Conservation (phyloP, 2,888 invertebrate genomes). For the Argyra leucocephala region DNA sequence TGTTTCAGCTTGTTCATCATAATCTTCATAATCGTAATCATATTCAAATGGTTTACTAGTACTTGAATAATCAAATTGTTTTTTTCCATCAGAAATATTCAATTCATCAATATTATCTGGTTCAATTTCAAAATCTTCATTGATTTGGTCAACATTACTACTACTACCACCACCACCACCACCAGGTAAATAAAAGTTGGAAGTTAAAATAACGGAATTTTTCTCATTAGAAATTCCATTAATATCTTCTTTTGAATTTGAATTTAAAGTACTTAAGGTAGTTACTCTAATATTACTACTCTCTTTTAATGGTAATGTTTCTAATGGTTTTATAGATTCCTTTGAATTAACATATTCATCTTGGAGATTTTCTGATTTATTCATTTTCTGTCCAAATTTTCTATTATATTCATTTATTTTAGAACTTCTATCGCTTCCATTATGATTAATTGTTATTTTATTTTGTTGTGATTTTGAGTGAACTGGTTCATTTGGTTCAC, state of each 20-base stretch:
- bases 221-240: conserved; percentile 21
- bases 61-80: conserved; percentile 17
- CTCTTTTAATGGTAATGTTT: background rate
- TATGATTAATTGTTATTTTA: conserved; percentile 28
- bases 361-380: background rate
- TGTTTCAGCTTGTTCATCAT: conserved; percentile 23
- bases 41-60: conserved; percentile 26
- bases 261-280: background rate
- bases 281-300: background rate
- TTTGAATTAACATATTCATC: background rate
- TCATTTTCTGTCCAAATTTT: background rate
- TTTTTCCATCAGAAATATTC: background rate
- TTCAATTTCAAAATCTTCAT: conserved; percentile 21
- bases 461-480: conserved; percentile 29
- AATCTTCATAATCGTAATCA: conserved; percentile 31
- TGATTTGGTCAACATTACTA: conserved; percentile 28
- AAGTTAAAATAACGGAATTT: conserved; percentile 31
- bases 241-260: conserved; percentile 22
- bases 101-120: conserved; percentile 21
- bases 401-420: conserved; percentile 13
- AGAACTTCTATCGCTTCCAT: conserved; percentile 25
- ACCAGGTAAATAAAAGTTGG: conserved; percentile 31
- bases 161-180: conserved; percentile 27
- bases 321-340: background rate
- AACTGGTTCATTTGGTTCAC: conserved; percentile 37